A percentile compares a stretch with the other conserved stretches of the same genome.
phyloP scores from a whole-genome alignment of 2,797 vertebrate genomes.

The Enteromius unitaeniatus region DNA sequence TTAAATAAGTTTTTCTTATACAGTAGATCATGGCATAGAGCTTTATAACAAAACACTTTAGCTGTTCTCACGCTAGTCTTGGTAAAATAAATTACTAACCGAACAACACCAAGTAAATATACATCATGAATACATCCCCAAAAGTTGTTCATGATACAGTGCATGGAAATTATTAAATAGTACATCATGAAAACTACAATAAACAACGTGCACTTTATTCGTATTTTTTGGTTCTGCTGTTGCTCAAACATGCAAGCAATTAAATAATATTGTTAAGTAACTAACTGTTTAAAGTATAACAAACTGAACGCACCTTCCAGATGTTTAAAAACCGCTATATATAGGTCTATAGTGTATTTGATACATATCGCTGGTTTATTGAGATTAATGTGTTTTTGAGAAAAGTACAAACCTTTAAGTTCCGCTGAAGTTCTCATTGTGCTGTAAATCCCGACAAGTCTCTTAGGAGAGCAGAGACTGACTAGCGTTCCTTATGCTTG shows the following conservation, averaged over 20 bases:
- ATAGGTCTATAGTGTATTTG: background rate
- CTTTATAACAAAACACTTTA: background rate
- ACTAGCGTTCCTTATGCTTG: background rate
- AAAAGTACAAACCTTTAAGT: conserved; percentile 67
- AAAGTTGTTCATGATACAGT: background rate
- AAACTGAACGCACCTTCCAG: background rate
- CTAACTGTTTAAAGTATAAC: background rate
- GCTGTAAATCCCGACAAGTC: conserved; percentile 14
- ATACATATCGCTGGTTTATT: background rate
- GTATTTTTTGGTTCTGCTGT: background rate
- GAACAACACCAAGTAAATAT: background rate
- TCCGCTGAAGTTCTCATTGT: conserved; percentile 61
- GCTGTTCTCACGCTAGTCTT: background rate
- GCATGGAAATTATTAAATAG: background rate
- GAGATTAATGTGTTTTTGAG: background rate
- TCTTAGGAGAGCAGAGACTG: conserved; percentile 17
- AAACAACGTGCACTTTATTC: background rate
- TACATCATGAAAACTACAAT: background rate
- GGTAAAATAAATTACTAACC: background rate
- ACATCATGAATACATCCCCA: background rate
- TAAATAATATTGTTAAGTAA: background rate
- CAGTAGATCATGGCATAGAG: background rate
- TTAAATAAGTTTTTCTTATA: too few relatives aligned
- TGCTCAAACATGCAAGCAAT: background rate
- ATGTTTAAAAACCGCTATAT: background rate